Percentiles rank a stretch among this genome's conserved stretches.
Conservation (phyloP, 2,888 invertebrate species). For the Drosophila peninsularis region DNA sequence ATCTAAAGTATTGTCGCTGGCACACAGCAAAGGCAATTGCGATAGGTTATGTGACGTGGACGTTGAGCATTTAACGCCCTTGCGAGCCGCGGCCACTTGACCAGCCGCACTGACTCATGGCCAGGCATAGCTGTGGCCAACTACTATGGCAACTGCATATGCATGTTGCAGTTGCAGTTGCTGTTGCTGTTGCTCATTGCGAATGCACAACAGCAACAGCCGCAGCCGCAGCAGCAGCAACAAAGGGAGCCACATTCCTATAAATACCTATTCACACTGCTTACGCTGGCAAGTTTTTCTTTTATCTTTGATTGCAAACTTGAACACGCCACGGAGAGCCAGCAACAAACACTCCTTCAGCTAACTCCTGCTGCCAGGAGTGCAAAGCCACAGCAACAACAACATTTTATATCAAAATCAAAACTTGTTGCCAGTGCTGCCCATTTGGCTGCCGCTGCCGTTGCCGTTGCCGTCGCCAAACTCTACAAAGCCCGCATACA, state of each 20-base stretch:
- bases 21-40: conserved; percentile 23
- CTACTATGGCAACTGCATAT: conserved; percentile 8
- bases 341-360: conserved; percentile 42
- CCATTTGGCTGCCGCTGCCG: conserved; percentile 59
- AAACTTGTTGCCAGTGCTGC: conserved; percentile 71
- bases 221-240: conserved; percentile 31
- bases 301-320: conserved; percentile 77
- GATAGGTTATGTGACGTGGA: conserved; percentile 22
- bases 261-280: conserved; percentile 77
- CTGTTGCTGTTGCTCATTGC: conserved; percentile 56
- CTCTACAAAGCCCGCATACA: conserved; percentile 39
- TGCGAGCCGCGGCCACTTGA: conserved; percentile 22
- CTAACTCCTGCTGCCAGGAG: conserved; percentile 57
- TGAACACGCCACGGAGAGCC: conserved; percentile 49
- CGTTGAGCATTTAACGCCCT: conserved; percentile 29
- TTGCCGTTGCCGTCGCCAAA: too few species aligned
- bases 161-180: conserved; percentile 5
- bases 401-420: conserved; percentile 38
- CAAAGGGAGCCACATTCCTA: conserved; percentile 69
- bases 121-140: conserved; percentile 3
- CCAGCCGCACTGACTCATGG: conserved; percentile 40
- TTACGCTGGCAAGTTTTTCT: conserved; percentile 58
- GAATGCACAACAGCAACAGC: conserved; percentile 43
- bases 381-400: conserved; percentile 14
- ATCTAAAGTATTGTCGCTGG: conserved; percentile 11